A percentile compares a stretch with the other conserved stretches of the same genome.
Conservation (phyloP, 1,140 invertebrate genomes). For the Diorhabda elongata region DNA sequence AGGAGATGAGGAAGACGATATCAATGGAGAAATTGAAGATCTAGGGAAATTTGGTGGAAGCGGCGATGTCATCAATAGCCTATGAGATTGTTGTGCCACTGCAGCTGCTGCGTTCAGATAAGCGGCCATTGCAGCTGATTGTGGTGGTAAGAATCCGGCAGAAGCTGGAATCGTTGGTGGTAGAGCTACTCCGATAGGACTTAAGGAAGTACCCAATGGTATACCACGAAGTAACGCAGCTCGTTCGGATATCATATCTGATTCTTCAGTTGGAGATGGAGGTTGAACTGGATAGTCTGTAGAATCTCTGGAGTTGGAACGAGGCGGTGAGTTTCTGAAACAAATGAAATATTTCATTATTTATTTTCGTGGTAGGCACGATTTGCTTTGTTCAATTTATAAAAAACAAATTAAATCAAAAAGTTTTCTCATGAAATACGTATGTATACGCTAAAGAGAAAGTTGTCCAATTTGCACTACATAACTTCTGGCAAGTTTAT, state of each 20-base stretch:
- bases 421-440: too few species aligned
- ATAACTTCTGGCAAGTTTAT: too few species aligned
- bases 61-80: conserved; percentile 71
- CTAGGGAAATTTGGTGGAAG: conserved; percentile 54
- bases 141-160: conserved; percentile 63
- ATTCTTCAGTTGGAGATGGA: conserved; percentile 44
- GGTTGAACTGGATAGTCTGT: conserved; percentile 60
- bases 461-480: too few species aligned
- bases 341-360: conserved; percentile 37
- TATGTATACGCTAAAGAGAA: too few species aligned
- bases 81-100: conserved; percentile 63
- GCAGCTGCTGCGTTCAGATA: conserved; percentile 66
- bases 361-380: too few species aligned
- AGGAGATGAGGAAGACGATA: conserved; percentile 57
- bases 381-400: too few species aligned
- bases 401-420: too few species aligned
- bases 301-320: conserved; percentile 75
- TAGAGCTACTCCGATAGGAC: conserved; percentile 52
- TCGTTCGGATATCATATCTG: conserved; percentile 57
- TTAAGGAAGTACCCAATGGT: conserved; percentile 49
- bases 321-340: conserved; percentile 71
- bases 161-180: conserved; percentile 53
- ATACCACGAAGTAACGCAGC: conserved; percentile 52
- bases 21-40: conserved; percentile 56
- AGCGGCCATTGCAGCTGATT: conserved; percentile 73